A percentile compares a stretch with the other conserved stretches of the same genome.
phyloP scores from a whole-genome alignment of 53 echinoderm and acorn worm species.

The Crossaster papposus region DNA sequence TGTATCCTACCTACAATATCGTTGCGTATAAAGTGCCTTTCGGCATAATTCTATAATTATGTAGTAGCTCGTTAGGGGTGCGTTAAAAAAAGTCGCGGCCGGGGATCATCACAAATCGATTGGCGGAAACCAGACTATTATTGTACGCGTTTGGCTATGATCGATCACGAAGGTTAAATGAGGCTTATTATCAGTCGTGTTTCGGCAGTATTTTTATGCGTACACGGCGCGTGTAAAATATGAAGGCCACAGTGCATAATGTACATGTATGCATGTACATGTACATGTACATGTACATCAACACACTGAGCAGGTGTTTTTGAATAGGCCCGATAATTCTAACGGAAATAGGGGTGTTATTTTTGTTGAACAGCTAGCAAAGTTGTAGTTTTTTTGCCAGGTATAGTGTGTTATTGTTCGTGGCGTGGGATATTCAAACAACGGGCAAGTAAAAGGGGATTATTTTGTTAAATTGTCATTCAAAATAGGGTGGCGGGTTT shows the following conservation, averaged over 20 bases:
- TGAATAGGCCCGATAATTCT: neutral
- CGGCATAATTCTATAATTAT: no score
- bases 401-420: neutral
- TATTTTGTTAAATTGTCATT: neutral
- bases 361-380: neutral
- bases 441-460: neutral
- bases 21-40: no score
- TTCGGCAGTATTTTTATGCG: neutral
- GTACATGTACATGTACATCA: no score
- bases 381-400: neutral
- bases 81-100: no score
- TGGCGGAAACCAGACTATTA: constrained; percentile 52
- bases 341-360: neutral
- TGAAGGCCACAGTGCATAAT: neutral
- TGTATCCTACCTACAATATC: no score
- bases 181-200: neutral
- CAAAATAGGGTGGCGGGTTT: neutral
- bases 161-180: neutral
- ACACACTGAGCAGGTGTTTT: constrained; percentile 4
- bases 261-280: no score
- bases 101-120: constrained; percentile 11
- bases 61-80: no score
- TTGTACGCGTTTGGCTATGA: neutral
- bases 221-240: neutral
- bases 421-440: neutral